Evolutionary conservation across 2,113 vertebrate species (phyloP), one percentile per base, ranked within the genome.

Genomic region (Apteryx owenii): DNA sequence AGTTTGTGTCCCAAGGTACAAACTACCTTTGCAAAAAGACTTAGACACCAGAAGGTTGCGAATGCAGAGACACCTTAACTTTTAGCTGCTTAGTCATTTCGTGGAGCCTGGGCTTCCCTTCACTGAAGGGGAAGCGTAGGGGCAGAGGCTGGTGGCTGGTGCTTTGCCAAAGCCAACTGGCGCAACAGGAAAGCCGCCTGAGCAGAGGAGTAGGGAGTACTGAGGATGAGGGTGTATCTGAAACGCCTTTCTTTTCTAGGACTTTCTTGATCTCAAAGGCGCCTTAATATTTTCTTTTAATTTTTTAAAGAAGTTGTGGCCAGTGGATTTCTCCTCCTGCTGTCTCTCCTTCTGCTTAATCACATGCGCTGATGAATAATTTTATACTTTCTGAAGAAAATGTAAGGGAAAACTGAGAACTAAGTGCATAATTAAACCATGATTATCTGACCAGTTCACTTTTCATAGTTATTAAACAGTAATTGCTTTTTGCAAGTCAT

Each of bases 81-180:
- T 62, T 65, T 18, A 88, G 29, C 7, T 95, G 93, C 96, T 96
- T 97, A 96, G 75, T 91, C 95, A 94, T 82, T 82, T 89, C 33
- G 28, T 22, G 29, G 33, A 58, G 36, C 36, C 75, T 61, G 29
- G 46, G 61, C 58, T 76, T 88, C 44, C 82, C 3, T 5, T 69
- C 31, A 0, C 14, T 65, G 23, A n/a, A n/a, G 4, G 2, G 4
- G 2, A 38, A 16, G 16, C 23, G 3, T 36, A 21, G 84, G 72
- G 61, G 87, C 50, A 42, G 11, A 92, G 13, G 7, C 12, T 71
- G 12, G 29, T 50, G 22, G 51, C 29, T 50, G 11, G 25, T 76
- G 46, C 0, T 3, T 66, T 90, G 79, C 46, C 80, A 31, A 78
- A 86, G 31, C 36, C 23, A 60, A 0, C 62, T n/a, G 16, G 42